Percentiles rank a stretch among this genome's conserved stretches.
Conservation (phyloP, 2,797 vertebrate species). For the Crypturellus tataupa region DNA sequence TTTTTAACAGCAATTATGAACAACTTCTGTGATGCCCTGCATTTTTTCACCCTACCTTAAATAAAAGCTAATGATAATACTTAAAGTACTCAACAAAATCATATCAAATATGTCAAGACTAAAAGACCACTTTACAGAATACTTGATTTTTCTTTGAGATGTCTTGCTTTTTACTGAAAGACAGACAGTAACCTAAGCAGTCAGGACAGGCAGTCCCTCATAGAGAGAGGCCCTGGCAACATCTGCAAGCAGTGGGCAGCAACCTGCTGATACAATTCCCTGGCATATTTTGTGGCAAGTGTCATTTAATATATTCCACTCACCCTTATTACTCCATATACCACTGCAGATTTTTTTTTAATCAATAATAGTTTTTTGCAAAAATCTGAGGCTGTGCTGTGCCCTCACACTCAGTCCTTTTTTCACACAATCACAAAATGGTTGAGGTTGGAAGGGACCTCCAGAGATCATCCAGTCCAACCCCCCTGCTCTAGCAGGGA, state of each 20-base stretch:
- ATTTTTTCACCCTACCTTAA: neutral
- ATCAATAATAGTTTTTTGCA: neutral
- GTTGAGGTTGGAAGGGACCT: too few species aligned
- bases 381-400: neutral
- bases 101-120: neutral
- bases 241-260: fast-evolving
- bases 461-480: too few species aligned
- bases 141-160: neutral
- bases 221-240: neutral
- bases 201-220: neutral
- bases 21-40: neutral
- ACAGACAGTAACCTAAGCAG: neutral
- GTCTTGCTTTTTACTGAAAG: neutral
- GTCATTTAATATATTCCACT: neutral
- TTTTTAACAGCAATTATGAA: neutral
- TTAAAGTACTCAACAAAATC: neutral
- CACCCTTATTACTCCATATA: neutral
- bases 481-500: too few species aligned
- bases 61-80: neutral
- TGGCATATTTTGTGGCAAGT: neutral
- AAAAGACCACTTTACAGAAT: neutral
- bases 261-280: neutral
- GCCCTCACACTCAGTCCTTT: neutral
- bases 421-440: neutral
- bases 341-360: neutral